Evolutionary conservation across 2,797 vertebrate species (phyloP), one percentile per base, ranked within the genome.

Genomic region (Syndactyla subalaris): DNA sequence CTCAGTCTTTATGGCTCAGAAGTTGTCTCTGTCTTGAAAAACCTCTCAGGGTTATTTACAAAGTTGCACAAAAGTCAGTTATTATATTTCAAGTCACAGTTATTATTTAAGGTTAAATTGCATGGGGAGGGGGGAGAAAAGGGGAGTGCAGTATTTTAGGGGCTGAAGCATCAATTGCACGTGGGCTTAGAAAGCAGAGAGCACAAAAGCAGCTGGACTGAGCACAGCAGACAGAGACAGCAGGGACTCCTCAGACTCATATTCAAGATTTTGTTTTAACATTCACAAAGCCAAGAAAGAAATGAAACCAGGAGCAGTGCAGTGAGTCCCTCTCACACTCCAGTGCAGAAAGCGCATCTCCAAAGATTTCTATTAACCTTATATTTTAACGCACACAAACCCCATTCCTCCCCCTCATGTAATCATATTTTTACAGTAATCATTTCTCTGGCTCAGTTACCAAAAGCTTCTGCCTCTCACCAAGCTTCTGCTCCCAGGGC

Each of bases 401-500:
- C 66, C 24, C 39, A 20, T 32, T 75, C 67, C 59, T 91, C 48
- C 52, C 65, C 71, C 63, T 45, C 26, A 24, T 30, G 71, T 46
- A 73, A 92, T 94, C 43, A 30, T 83, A 89, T 95, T 97, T 97
- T 96, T 93, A 91, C 51, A 95, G 81, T 34, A 93, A 89, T 93
- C 14, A 3, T 91, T 94, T 97, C 94, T 89, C 88, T 76, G 92
- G 58, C 58, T 89, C 38, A n/a, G 45, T 17, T 85, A 41, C 71
- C 72, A 80, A 59, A 89, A 89, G 86, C 62, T 89, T 74, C 81
- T 95, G 72, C 95, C 95, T 94, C 8, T 2, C 83, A 92, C 95
- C 94, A 86, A 88, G 83, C 93, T 83, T 91, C 95, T 95, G 96
- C 95, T 95, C 92, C 88, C 95, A 84, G 96, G n/a, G 51, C 16